Evolutionary conservation across 2,888 invertebrate species (phyloP).

Genomic region (Mesorhabditis spiculigera): DNA sequence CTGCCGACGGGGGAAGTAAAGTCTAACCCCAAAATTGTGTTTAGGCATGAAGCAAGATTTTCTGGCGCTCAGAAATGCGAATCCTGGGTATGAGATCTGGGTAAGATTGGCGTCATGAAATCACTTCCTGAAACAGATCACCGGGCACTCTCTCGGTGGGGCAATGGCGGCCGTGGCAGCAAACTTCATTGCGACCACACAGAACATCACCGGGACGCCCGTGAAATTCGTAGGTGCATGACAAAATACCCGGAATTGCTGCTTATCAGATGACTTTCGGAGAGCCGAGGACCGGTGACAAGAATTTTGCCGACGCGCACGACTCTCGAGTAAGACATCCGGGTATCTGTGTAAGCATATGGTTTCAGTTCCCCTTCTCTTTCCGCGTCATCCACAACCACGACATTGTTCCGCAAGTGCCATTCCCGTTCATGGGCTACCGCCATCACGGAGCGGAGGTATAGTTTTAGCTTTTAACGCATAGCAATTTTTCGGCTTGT

Average conservation of each 20-base stretch:
- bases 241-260: no score
- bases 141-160: constrained; percentile 44
- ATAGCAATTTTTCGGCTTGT: no score
- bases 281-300: constrained; percentile 44
- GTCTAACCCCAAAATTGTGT: no score
- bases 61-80: constrained; percentile 19
- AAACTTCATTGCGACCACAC: constrained; percentile 28
- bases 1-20: no score
- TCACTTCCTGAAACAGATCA: constrained; percentile 18
- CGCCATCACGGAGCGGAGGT: neutral
- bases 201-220: constrained; percentile 21
- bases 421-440: constrained; percentile 17
- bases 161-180: constrained; percentile 45
- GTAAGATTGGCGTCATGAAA: constrained; percentile 9
- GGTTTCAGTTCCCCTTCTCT: constrained; percentile 19
- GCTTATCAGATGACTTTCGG: constrained; percentile 28
- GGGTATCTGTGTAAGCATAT: no score
- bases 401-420: constrained; percentile 25
- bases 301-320: constrained; percentile 35
- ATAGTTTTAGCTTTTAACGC: no score
- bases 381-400: constrained; percentile 24
- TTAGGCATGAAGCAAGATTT: constrained; percentile 35
- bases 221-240: constrained; percentile 21
- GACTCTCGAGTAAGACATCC: constrained; percentile 23
- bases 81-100: constrained; percentile 41